These are phyloP conservation scores for Pammene aurita DNA, from an alignment of 2,888 invertebrate genomes.

Conservation along the genomic window DNA sequence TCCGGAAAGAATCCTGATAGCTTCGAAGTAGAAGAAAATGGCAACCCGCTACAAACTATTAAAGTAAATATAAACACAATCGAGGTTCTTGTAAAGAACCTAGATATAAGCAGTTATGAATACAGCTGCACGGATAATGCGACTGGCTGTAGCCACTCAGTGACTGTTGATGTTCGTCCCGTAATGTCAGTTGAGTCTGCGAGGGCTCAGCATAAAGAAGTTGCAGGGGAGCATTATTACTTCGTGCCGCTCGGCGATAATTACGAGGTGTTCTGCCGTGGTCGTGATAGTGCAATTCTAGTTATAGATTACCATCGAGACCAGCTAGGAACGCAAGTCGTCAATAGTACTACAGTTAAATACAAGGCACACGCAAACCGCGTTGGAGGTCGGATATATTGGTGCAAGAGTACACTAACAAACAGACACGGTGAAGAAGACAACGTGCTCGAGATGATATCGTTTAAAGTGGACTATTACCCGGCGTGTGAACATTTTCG, in stretches of 20 bases:
- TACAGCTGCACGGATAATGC: neutral
- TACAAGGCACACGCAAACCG: neutral
- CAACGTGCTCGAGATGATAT: too few species aligned
- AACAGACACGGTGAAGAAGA: too few species aligned
- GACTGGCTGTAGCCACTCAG: neutral
- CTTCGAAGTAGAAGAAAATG: neutral
- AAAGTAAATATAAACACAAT: neutral
- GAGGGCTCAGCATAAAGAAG: too few species aligned
- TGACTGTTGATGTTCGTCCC: neutral
- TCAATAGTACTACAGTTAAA: neutral
- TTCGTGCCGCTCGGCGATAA: neutral
- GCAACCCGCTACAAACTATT: neutral
- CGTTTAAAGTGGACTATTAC: neutral
- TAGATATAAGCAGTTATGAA: neutral
- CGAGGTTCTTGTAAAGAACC: neutral
- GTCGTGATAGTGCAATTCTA: neutral
- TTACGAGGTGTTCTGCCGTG: neutral
- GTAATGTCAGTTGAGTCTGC: neutral
- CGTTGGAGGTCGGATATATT: rapidly evolving
- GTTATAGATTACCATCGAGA: neutral
- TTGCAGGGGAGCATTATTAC: neutral
- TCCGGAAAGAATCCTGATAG: neutral
- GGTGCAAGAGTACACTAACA: neutral
- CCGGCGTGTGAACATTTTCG: neutral
- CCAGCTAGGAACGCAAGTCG: neutral